Evolutionary conservation across 2,888 invertebrate species (phyloP), one percentile per base, ranked within the genome.

Genomic region (Eristalis intricaria): DNA sequence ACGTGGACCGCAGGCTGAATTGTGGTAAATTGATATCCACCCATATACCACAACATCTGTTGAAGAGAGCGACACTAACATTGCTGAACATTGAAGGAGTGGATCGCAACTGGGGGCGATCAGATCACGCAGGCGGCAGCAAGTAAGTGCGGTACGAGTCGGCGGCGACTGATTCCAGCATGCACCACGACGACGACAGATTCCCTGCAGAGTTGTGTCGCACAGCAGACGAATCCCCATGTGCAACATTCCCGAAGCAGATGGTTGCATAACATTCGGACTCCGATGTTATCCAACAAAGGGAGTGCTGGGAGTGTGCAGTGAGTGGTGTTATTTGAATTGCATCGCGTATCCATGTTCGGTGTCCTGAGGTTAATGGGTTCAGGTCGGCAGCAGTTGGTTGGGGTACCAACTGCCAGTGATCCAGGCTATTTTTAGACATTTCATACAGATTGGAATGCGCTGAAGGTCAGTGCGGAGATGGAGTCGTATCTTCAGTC

Each of bases 351-450:
- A 68, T 65, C 60, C 70, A 75, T 79, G 84, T 84, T 71, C 70
- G 75, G 66, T 66, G 56, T 84, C 81, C 77, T 81, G 85, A 69
- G 77, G 85, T 85, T 85, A 85, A 85, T 81, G 81, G 85, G 85
- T 85, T 85, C 85, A 85, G 76, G 76, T 81, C 85, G 77, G 65
- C 73, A 35, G 64, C 66, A 77, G 61, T 66, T 66, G 38, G n/a
- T n/a, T n/a, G n/a, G n/a, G n/a, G 60, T 64, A 23, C 22, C 65
- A 3, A 38, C 38, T 61, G 29, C 40, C 58, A 32, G 68, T 63
- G 50, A 60, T 61, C 11, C 69, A 43, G 22, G 66, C 43, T 85
- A 77, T 81, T 81, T 81, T 85, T 73, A 77, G 64, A 71, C 60
- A 22, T 56, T 63, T 71, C 84, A 65, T 29, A 13, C 23, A 32